Base-by-base conservation (phyloP, 2,797 vertebrate genomes). In the Hyperoplus immaculatus region DNA sequence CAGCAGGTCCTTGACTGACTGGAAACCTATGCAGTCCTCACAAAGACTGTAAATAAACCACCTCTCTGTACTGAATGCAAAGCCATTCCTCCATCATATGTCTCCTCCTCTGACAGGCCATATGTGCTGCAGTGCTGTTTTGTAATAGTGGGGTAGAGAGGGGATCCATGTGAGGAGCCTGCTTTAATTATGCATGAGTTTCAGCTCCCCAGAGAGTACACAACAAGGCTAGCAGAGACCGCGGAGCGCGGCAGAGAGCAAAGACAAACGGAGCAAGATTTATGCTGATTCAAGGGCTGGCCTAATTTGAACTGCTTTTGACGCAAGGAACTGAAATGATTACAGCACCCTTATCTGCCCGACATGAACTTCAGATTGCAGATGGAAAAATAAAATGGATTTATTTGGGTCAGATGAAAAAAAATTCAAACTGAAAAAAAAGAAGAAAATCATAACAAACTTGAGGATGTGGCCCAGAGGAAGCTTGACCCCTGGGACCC, bases 111-210 rank as follows among this genome's bases (percentile, higher is more conserved):
- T 77, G 88, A 88, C 88, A 81, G 82, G 68, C 89, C 80, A 50
- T 83, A 80, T 89, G 90, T 84, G 89, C 88, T 89, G 93, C 91
- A 89, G 90, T 79, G 88, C 85, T 87, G 88, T 84, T 91, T 85
- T 84, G 71, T 77, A 75, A 83, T 78, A 84, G 80, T 46, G 70
- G 79, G 82, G 80, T 49, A 82, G 87, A 78, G 82, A 83, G 75
- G 77, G 91, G 92, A 91, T 94, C 88, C 87, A 51, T 90, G 92
- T 82, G 89, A 93, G 89, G 90, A 92, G 92, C 80, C 69, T 2
- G 84, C 87, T 87, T 95, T 95, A 95, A 96, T 95, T 95, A 95
- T 96, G 93, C 93, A 95, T 96, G 95, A 94, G 94, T 61, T 85
- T 82, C 86, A 87, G 90, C 92, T 95, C 94, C 92, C 92, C 2